A percentile compares a stretch with the other conserved stretches of the same genome.
phyloP scores from a whole-genome alignment of 1,140 invertebrate genomes.

The Ericerus pela region DNA sequence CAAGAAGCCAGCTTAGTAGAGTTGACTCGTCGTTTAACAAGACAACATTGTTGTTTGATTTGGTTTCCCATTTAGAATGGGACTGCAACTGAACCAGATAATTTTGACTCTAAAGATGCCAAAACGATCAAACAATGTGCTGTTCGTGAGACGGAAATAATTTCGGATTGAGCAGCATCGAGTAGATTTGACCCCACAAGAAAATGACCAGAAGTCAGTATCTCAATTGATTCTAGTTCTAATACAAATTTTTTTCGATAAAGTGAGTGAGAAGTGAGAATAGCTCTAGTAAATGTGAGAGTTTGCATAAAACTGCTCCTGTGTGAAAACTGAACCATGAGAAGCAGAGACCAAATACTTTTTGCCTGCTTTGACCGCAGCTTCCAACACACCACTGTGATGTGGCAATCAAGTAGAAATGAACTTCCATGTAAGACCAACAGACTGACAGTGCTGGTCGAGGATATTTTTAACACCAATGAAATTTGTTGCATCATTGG shows the following conservation, averaged over 20 bases:
- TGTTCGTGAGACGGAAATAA: neutral
- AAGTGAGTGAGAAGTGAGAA: conserved; percentile 30
- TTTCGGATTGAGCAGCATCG: conserved; percentile 3
- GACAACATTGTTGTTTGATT: neutral
- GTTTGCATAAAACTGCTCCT: conserved; percentile 25
- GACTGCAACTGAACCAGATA: neutral
- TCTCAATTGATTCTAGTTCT: conserved; percentile 3
- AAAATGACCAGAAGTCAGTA: conserved; percentile 27
- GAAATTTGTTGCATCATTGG: conserved; percentile 19
- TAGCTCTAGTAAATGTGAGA: conserved; percentile 25
- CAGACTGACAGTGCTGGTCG: neutral
- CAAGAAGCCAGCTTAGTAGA: neutral
- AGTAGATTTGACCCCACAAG: conserved; percentile 19
- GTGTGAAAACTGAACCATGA: conserved; percentile 20
- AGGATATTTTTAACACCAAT: conserved; percentile 18
- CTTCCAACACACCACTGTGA: conserved; percentile 23
- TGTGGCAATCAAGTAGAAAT: neutral
- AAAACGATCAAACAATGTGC: neutral
- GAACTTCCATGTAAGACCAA: conserved; percentile 1
- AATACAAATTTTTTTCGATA: conserved; percentile 20
- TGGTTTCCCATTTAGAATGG: neutral
- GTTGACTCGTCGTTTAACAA: neutral
- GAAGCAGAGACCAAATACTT: neutral
- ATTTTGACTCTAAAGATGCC: neutral
- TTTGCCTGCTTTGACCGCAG: conserved; percentile 21